A percentile compares a stretch with the other conserved stretches of the same genome.
These are phyloP conservation scores for Callinectes sapidus DNA, from an alignment of 2,888 invertebrate genomes.

Conservation along the genomic window DNA sequence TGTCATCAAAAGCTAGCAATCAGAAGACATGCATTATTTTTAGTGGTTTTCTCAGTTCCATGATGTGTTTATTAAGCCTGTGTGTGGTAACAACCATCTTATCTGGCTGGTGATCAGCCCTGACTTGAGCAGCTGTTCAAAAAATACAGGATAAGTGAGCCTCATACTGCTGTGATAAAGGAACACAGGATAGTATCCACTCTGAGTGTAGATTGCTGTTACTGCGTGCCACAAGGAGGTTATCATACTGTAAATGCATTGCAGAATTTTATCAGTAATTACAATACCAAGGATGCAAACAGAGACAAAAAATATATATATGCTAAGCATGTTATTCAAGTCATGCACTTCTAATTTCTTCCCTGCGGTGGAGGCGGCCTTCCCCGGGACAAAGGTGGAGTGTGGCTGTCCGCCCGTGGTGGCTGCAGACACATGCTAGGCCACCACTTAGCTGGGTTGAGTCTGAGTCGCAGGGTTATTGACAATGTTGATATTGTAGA, in stretches of 20 bases:
- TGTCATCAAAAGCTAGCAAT: constrained; percentile 16
- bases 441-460: constrained; percentile 52
- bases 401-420: constrained; percentile 22
- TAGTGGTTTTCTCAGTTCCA: constrained; percentile 18
- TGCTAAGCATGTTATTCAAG: constrained; percentile 45
- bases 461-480: constrained; percentile 60
- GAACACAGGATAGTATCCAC: constrained; percentile 66
- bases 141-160: constrained; percentile 56
- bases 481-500: constrained; percentile 62
- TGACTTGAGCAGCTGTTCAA: constrained; percentile 45
- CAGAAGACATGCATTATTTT: constrained; percentile 30
- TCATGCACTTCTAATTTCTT: constrained; percentile 60
- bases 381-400: constrained; percentile 37
- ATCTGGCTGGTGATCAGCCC: constrained; percentile 38
- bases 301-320: constrained; percentile 50
- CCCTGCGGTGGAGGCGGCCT: constrained; percentile 44
- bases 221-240: constrained; percentile 62
- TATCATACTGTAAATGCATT: constrained; percentile 60
- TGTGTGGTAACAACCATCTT: constrained; percentile 18
- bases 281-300: constrained; percentile 60
- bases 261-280: constrained; percentile 49
- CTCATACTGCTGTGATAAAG: constrained; percentile 66
- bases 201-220: constrained; percentile 58
- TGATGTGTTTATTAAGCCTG: constrained; percentile 27
- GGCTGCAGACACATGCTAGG: constrained; percentile 54